Percentiles rank a stretch among this genome's conserved stretches.
These are phyloP conservation scores for Ganaspis brasiliensis DNA, from an alignment of 2,888 invertebrate species.

Conservation along the genomic window DNA sequence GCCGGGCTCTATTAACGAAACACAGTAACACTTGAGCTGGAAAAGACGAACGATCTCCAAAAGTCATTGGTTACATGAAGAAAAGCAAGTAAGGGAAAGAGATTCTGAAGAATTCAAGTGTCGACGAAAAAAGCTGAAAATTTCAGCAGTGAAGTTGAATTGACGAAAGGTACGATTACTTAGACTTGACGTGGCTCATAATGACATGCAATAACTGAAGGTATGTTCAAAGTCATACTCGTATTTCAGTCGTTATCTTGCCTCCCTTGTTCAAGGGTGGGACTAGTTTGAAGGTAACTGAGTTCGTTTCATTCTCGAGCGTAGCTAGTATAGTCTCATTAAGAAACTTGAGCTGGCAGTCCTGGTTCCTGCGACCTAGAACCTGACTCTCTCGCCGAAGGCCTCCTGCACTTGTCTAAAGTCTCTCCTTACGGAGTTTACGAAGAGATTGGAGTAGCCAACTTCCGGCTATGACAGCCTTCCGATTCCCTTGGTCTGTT, in stretches of 20 bases:
- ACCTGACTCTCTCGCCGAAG: constrained; percentile 60
- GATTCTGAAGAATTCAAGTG: constrained; percentile 8
- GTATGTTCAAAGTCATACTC: constrained; percentile 64
- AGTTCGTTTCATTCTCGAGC: constrained; percentile 73
- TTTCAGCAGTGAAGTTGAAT: constrained; percentile 45
- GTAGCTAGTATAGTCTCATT: constrained; percentile 74
- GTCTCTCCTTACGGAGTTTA: constrained; percentile 62
- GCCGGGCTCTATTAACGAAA: constrained; percentile 19
- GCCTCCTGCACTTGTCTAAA: constrained; percentile 62
- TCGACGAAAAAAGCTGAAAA: neutral
- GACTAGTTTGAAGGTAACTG: constrained; percentile 67
- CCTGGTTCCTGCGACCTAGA: constrained; percentile 56
- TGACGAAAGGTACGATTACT: constrained; percentile 60
- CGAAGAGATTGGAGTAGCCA: constrained; percentile 63
- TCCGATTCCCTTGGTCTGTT: constrained; percentile 41
- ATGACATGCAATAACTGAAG: constrained; percentile 44
- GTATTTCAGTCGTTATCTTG: constrained; percentile 69
- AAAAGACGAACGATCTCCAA: constrained; percentile 17
- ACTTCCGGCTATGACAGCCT: constrained; percentile 68
- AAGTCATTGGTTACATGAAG: constrained; percentile 12
- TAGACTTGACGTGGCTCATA: constrained; percentile 57
- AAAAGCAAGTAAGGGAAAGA: too few species aligned
- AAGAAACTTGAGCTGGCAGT: constrained; percentile 73
- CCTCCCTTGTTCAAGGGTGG: constrained; percentile 31
- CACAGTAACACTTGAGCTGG: constrained; percentile 3